phyloP scores from a whole-genome alignment of 2,888 invertebrate genomes.

The Melangyna quadrimaculata region DNA sequence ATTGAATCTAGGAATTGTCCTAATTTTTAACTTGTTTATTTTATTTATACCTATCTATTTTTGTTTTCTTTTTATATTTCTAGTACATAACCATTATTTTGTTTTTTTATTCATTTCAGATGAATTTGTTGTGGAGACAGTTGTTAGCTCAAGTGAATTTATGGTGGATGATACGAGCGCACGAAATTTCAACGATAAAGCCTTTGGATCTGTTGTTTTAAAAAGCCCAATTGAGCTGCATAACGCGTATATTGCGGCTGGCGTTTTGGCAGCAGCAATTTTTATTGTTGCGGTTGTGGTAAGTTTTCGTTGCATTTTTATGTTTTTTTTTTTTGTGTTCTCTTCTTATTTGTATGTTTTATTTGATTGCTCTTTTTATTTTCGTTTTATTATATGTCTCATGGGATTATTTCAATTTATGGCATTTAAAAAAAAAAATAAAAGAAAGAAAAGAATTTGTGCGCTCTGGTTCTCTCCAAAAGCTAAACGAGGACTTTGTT shows the following conservation, averaged over 20 bases:
- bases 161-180: conserved; percentile 81
- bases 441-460: background rate
- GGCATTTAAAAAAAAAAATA: conserved; percentile 10
- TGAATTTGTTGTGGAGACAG: conserved; percentile 87
- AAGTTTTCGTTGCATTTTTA: conserved; percentile 76
- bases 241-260: conserved; percentile 90
- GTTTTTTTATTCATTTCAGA: conserved; percentile 81
- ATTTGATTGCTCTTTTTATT: conserved; percentile 30
- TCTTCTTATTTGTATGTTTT: background rate
- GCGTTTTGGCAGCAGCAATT: conserved; percentile 88
- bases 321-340: background rate
- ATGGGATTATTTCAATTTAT: conserved; percentile 55
- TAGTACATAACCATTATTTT: background rate
- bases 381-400: conserved; percentile 17
- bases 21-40: background rate
- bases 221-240: conserved; percentile 84
- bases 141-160: conserved; percentile 82
- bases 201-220: conserved; percentile 80
- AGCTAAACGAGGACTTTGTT: background rate
- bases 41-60: background rate
- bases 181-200: conserved; percentile 81
- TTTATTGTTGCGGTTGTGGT: conserved; percentile 89
- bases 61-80: conserved; percentile 2
- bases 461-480: background rate
- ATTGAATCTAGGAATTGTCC: background rate